phyloP scores from a whole-genome alignment of 37 sponge, comb jelly and placozoan species.

The Crambe crambe region DNA sequence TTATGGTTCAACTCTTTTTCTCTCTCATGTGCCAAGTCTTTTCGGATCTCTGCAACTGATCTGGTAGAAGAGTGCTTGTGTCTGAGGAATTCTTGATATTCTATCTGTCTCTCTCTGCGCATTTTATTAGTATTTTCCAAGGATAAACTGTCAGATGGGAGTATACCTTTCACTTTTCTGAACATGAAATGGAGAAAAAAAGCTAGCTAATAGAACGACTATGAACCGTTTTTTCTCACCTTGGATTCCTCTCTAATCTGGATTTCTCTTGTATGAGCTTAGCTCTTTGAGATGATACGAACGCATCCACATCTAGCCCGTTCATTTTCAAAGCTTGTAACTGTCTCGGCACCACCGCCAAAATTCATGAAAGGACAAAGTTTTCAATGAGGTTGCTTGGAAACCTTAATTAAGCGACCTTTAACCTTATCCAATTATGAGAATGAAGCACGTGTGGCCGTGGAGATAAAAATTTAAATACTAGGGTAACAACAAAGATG shows the following conservation, averaged over 20 bases:
- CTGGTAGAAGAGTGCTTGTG: not conserved
- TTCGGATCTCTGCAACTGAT: slow-evolving; percentile 48
- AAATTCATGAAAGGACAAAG: no score
- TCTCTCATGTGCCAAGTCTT: slow-evolving; percentile 38
- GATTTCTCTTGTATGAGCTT: slow-evolving; percentile 46
- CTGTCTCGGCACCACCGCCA: not conserved
- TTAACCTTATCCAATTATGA: slow-evolving; percentile 5
- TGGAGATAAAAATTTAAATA: no score
- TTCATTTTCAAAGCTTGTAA: slow-evolving; percentile 2
- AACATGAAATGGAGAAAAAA: not conserved
- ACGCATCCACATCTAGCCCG: slow-evolving; percentile 29
- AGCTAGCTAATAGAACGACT: not conserved
- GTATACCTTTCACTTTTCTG: slow-evolving; percentile 2
- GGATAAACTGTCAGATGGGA: not conserved
- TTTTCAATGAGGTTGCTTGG: not conserved
- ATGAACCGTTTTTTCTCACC: not conserved
- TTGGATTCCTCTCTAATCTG: slow-evolving; percentile 3
- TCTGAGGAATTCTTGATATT: slow-evolving; percentile 33
- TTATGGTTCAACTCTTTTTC: slow-evolving; percentile 15
- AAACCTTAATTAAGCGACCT: not conserved
- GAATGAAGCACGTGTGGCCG: no score
- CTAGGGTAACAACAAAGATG: no score
- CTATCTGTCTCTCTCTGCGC: slow-evolving; percentile 20
- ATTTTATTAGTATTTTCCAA: not conserved
- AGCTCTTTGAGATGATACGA: slow-evolving; percentile 32